These are phyloP conservation scores for Condylura cristata DNA, from an alignment of 2,113 vertebrate species.

Conservation along the genomic window DNA sequence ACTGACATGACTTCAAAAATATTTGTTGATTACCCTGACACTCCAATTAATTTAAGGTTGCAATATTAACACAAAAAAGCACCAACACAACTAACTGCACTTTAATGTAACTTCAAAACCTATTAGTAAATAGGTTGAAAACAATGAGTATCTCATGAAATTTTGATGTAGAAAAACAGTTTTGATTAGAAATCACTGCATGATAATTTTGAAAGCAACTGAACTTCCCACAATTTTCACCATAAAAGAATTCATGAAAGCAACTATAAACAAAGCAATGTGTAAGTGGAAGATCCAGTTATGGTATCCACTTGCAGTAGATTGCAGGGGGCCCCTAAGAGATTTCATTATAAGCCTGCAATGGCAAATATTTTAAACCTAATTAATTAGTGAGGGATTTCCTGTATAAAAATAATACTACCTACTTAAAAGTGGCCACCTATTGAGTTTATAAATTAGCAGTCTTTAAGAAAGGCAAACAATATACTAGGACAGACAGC, in stretches of 20 bases:
- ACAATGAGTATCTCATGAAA: background rate
- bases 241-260: conserved; percentile 16
- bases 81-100: background rate
- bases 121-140: conserved; percentile 36
- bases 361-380: conserved; percentile 56
- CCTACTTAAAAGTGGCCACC: conserved; percentile 65
- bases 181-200: background rate
- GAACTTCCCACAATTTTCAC: background rate
- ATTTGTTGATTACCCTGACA: conserved; percentile 2
- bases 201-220: conserved; percentile 52
- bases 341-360: conserved; percentile 35
- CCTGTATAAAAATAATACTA: conserved; percentile 65
- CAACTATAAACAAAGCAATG: background rate
- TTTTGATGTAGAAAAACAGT: background rate
- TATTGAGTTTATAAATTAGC: conserved; percentile 71
- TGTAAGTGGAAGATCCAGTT: background rate
- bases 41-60: conserved; percentile 49
- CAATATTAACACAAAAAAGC: conserved; percentile 33
- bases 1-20: background rate
- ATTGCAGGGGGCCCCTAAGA: background rate
- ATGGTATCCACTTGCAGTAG: background rate
- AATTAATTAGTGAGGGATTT: conserved; percentile 74
- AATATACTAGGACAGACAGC: conserved; percentile 35
- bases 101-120: conserved; percentile 50
- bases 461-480: conserved; percentile 66